A percentile compares a stretch with the other conserved stretches of the same genome.
These are phyloP conservation scores for Spicauda simplicius DNA, from an alignment of 2,888 invertebrate genomes.

Conservation along the genomic window DNA sequence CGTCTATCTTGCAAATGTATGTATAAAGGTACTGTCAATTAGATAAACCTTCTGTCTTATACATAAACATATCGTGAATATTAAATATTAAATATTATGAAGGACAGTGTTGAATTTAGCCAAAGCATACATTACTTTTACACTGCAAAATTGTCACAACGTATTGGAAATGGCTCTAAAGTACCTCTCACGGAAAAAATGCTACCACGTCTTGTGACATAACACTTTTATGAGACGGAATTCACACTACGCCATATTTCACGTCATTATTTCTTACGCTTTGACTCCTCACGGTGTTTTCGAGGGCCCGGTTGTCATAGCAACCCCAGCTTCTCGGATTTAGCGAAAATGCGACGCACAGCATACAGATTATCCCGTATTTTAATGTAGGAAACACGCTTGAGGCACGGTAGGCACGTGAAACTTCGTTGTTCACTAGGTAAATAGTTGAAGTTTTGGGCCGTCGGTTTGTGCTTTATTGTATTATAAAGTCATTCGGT, in stretches of 20 bases:
- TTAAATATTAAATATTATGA: no score
- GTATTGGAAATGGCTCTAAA: not conserved
- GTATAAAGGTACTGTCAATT: no score
- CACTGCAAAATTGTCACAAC: not conserved
- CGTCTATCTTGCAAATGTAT: no score
- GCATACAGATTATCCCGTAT: conserved; percentile 48
- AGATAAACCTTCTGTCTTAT: no score
- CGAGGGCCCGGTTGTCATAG: conserved; percentile 66
- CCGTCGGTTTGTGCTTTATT: conserved; percentile 58
- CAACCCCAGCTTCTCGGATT: conserved; percentile 67
- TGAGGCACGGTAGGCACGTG: conserved; percentile 63
- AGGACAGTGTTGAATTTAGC: no score
- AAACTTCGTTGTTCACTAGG: conserved; percentile 70
- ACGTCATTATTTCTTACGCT: conserved; percentile 74
- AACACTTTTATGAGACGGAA: conserved; percentile 39
- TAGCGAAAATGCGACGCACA: conserved; percentile 68
- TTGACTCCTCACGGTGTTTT: conserved; percentile 64
- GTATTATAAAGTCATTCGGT: conserved; percentile 66
- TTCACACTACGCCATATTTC: conserved; percentile 61
- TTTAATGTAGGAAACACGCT: conserved; percentile 52
- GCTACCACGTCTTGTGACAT: conserved; percentile 13
- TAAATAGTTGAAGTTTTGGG: conserved; percentile 73
- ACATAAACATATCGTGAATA: no score
- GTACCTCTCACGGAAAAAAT: conserved; percentile 14
- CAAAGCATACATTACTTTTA: no score